Conservation (phyloP, 2,113 vertebrate species). For the Cariama cristata region DNA sequence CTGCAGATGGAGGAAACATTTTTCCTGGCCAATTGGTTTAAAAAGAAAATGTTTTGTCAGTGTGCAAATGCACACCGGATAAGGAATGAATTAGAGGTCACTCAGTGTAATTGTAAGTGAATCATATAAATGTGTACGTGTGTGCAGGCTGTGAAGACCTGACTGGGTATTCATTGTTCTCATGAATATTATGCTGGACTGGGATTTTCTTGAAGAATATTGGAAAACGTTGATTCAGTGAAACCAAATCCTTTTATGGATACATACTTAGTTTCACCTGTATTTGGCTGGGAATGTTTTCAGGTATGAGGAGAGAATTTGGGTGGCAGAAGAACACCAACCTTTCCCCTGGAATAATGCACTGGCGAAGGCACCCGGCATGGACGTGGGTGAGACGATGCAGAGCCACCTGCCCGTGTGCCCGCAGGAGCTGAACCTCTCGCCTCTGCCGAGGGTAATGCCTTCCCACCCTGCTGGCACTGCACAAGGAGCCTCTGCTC, state of each 20-base stretch:
- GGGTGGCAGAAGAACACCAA: not conserved
- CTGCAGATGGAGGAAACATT: constrained; percentile 11
- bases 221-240: not conserved
- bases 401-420: fast-evolving
- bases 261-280: not conserved
- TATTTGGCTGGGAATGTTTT: not conserved
- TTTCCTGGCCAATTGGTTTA: not conserved
- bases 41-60: constrained; percentile 42
- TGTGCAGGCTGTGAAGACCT: not conserved
- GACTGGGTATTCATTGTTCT: not conserved
- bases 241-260: not conserved
- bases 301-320: not conserved
- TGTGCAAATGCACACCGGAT: not conserved
- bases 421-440: not conserved
- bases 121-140: not conserved
- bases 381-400: fast-evolving
- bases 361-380: fast-evolving
- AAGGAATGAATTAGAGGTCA: constrained; percentile 26
- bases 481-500: not conserved
- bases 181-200: not conserved
- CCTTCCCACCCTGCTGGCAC: not conserved
- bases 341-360: not conserved
- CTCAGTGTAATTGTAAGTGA: constrained; percentile 2
- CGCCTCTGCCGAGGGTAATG: not conserved
- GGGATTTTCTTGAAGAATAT: not conserved